A percentile compares a stretch with the other conserved stretches of the same genome.
These are phyloP conservation scores for Brachionus calyciflorus DNA, from an alignment of 1,140 invertebrate species.

Conservation along the genomic window DNA sequence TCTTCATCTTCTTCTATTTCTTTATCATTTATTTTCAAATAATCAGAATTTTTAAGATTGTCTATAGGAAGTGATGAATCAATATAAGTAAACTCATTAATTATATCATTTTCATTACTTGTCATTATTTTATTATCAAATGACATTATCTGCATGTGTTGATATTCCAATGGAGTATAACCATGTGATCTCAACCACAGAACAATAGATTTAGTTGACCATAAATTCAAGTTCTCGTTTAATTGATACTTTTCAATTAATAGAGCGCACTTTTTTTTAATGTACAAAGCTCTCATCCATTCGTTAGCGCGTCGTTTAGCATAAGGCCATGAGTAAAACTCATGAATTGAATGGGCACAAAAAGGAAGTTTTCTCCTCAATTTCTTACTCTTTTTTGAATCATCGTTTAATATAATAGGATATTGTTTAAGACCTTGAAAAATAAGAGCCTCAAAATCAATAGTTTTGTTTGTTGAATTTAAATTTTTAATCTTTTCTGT, in stretches of 20 bases:
- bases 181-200: constrained; percentile 63
- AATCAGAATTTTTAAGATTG: background rate
- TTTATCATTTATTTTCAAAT: background rate
- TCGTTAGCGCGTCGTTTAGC: constrained; percentile 64
- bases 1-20: background rate
- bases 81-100: background rate
- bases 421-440: background rate
- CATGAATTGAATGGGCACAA: constrained; percentile 59
- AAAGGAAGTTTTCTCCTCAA: constrained; percentile 51
- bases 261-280: constrained; percentile 7
- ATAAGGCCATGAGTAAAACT: constrained; percentile 62
- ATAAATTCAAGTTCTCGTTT: constrained; percentile 51
- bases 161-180: constrained; percentile 56
- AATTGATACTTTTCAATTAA: constrained; percentile 21
- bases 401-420: background rate
- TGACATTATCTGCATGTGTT: constrained; percentile 34
- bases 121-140: background rate
- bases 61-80: background rate
- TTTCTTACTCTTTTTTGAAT: background rate
- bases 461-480: background rate
- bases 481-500: background rate
- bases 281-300: constrained; percentile 37
- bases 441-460: constrained; percentile 1
- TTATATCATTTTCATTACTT: background rate
- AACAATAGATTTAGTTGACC: constrained; percentile 63